A percentile compares a stretch with the other conserved stretches of the same genome.
Evolutionary conservation across 2,888 invertebrate genomes (phyloP).

Genomic region (Hypolimnas misippus): DNA sequence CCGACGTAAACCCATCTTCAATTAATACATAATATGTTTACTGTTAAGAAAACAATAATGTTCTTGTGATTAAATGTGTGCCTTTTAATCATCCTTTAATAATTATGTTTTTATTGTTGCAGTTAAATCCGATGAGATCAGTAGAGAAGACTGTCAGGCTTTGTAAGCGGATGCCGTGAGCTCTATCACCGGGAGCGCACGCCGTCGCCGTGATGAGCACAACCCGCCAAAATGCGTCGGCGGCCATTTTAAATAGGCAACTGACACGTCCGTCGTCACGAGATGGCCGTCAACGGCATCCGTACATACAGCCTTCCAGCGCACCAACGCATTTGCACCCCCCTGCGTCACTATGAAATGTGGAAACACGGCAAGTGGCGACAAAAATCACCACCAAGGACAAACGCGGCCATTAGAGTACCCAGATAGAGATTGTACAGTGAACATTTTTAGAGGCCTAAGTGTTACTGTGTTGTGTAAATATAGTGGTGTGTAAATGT

Average conservation of each 20-base stretch:
- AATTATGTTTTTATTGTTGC: slow-evolving; percentile 57
- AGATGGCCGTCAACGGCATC: slow-evolving; percentile 77
- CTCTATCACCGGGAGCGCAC: slow-evolving; percentile 68
- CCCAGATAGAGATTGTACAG: slow-evolving; percentile 77
- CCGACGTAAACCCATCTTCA: too few relatives aligned
- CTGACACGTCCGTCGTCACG: slow-evolving; percentile 76
- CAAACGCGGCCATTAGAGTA: slow-evolving; percentile 77
- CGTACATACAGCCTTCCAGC: slow-evolving; percentile 63
- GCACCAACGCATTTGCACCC: slow-evolving; percentile 65
- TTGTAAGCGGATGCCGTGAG: slow-evolving; percentile 75
- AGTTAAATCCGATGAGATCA: slow-evolving; percentile 69
- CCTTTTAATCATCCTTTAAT: not conserved
- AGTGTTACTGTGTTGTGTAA: slow-evolving; percentile 80
- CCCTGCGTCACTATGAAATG: slow-evolving; percentile 84
- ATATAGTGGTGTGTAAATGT: slow-evolving; percentile 79
- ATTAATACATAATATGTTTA: too few relatives aligned
- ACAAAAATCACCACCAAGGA: slow-evolving; percentile 82
- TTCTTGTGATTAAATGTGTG: too few relatives aligned
- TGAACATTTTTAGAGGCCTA: slow-evolving; percentile 73
- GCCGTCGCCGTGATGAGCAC: slow-evolving; percentile 82
- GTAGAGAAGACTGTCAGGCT: slow-evolving; percentile 52
- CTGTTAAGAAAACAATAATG: too few relatives aligned
- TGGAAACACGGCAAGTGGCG: slow-evolving; percentile 93
- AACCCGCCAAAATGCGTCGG: slow-evolving; percentile 81
- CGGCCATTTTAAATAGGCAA: slow-evolving; percentile 81